Conservation (phyloP, 2,113 vertebrate species). For the Labeo rohita region DNA sequence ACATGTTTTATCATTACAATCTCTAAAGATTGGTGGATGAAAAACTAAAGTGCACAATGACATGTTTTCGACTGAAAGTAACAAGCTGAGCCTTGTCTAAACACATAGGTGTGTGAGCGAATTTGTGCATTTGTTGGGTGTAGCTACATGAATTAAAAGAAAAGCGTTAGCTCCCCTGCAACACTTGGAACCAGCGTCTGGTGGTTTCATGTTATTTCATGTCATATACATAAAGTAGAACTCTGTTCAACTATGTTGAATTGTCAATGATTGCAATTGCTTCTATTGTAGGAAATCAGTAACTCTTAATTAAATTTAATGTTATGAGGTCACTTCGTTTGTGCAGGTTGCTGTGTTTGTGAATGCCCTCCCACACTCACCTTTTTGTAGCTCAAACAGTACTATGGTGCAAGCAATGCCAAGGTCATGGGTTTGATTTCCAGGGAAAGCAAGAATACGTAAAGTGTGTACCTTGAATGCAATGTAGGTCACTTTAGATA, state of each 20-base stretch:
- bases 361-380: too few relatives aligned
- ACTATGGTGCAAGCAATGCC: background rate
- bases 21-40: background rate
- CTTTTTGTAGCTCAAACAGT: background rate
- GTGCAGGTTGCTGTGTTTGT: background rate
- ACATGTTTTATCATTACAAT: background rate
- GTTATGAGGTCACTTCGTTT: background rate
- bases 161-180: background rate
- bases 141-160: background rate
- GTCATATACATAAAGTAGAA: too few relatives aligned
- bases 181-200: too few relatives aligned
- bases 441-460: background rate
- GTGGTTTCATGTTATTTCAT: too few relatives aligned
- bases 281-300: background rate
- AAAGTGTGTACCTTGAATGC: background rate
- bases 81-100: background rate
- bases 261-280: background rate
- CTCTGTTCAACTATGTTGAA: background rate
- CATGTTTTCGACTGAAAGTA: background rate
- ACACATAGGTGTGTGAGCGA: background rate
- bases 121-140: background rate
- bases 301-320: background rate
- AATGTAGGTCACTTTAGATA: too few relatives aligned
- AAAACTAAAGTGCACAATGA: slow-evolving; percentile 1
- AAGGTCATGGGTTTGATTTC: background rate